Conservation (phyloP, 2,797 vertebrate species). For the Hapalemur alaotrensis region DNA sequence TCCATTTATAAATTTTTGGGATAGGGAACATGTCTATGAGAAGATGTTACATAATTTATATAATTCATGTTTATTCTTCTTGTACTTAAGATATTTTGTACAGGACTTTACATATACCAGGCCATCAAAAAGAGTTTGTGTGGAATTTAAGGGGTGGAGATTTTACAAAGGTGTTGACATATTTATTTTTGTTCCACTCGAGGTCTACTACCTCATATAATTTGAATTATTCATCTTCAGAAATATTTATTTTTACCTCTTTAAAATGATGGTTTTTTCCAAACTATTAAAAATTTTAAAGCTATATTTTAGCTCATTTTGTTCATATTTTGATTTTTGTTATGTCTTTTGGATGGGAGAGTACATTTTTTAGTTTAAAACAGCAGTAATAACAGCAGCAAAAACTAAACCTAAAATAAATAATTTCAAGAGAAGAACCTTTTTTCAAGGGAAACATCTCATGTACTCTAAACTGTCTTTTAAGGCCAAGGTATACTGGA, state of each 20-base stretch:
- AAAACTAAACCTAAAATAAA: neutral
- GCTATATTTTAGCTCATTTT: neutral
- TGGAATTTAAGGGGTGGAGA: neutral
- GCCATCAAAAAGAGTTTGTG: neutral
- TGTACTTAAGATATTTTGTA: neutral
- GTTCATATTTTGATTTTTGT: neutral
- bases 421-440: neutral
- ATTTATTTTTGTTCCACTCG: neutral
- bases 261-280: neutral
- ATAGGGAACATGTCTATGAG: neutral
- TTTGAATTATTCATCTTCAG: constrained; percentile 33
- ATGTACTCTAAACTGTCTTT: neutral
- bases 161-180: neutral
- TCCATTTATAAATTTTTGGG: neutral
- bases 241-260: neutral
- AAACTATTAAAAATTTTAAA: neutral
- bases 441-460: neutral
- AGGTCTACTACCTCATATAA: neutral
- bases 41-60: neutral
- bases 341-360: neutral
- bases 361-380: neutral
- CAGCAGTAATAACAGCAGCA: neutral
- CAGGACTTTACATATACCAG: neutral
- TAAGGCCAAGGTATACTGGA: neutral
- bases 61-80: neutral